These are phyloP conservation scores for Sphaerophoria rueppellii DNA, from an alignment of 2,888 invertebrate species.

Conservation along the genomic window DNA sequence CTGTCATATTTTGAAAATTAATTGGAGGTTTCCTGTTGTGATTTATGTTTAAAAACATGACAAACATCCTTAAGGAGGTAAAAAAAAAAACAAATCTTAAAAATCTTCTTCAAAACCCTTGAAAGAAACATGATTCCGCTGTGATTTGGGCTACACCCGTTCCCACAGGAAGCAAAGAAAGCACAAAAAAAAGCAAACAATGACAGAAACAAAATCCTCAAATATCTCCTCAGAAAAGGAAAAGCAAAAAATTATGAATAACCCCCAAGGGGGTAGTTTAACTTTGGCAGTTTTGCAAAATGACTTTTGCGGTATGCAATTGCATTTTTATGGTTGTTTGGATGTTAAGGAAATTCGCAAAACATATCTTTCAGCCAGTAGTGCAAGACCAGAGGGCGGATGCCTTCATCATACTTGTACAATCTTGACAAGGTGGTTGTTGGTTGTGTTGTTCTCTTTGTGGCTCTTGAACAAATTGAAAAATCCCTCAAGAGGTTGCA, in stretches of 20 bases:
- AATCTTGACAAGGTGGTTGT: slow-evolving; percentile 27
- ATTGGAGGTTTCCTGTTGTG: slow-evolving; percentile 26
- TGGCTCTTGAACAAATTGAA: slow-evolving; percentile 61
- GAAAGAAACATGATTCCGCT: slow-evolving; percentile 43
- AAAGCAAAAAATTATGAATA: slow-evolving; percentile 15
- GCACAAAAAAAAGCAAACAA: slow-evolving; percentile 20
- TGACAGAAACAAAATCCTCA: slow-evolving; percentile 40
- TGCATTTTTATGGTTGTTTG: slow-evolving; percentile 52
- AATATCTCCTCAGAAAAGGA: slow-evolving; percentile 21
- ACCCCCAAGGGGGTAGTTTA: slow-evolving; percentile 65
- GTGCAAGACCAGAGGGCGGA: slow-evolving; percentile 16
- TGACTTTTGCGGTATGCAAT: slow-evolving; percentile 66
- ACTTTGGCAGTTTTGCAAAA: slow-evolving; percentile 46
- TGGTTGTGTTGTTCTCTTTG: slow-evolving; percentile 28
- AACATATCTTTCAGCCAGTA: background rate
- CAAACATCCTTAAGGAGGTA: background rate
- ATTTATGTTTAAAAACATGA: slow-evolving; percentile 29
- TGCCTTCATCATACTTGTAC: background rate
- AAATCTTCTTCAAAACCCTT: background rate
- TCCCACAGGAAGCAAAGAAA: slow-evolving; percentile 22
- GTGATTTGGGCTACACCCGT: slow-evolving; percentile 29
- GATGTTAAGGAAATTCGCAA: slow-evolving; percentile 22
- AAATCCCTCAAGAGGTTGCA: slow-evolving; percentile 58
- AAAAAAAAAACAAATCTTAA: slow-evolving; percentile 15
- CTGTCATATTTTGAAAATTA: slow-evolving; percentile 29